Evolutionary conservation across 2,113 vertebrate species (phyloP).

Genomic region (Guaruba guarouba): DNA sequence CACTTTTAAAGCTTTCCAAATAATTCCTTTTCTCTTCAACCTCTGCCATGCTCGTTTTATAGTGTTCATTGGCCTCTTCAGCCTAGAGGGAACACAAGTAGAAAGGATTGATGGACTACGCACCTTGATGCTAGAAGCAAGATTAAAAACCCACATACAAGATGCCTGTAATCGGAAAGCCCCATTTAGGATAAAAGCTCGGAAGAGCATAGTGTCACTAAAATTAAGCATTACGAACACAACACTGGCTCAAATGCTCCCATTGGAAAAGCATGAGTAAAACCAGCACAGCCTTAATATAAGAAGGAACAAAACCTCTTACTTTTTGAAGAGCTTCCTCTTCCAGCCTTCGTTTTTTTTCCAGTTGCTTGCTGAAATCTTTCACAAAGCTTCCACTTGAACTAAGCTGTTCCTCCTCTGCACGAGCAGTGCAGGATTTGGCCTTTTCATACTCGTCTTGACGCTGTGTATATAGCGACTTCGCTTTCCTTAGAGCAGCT

Average conservation of each 20-base stretch:
- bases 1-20: constrained; percentile 88
- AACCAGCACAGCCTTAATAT: not conserved
- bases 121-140: not conserved
- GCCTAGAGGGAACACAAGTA: constrained; percentile 75
- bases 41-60: constrained; percentile 86
- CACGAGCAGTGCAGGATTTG: constrained; percentile 84
- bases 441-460: constrained; percentile 96
- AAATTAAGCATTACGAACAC: not conserved
- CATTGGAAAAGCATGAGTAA: not conserved
- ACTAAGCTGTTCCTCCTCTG: constrained; percentile 86
- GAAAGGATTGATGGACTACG: not conserved
- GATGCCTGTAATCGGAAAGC: not conserved
- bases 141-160: not conserved
- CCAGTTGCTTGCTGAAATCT: constrained; percentile 84
- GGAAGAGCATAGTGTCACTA: not conserved
- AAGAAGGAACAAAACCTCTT: not conserved
- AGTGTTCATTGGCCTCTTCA: constrained; percentile 90
- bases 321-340: constrained; percentile 96
- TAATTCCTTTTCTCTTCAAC: constrained; percentile 84
- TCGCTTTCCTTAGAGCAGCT: constrained; percentile 87
- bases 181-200: not conserved
- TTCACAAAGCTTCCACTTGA: constrained; percentile 71
- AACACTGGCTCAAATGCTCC: not conserved
- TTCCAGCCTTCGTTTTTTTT: constrained; percentile 89
- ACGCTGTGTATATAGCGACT: constrained; percentile 85